Percentiles rank a stretch among this genome's conserved stretches.
Conservation (phyloP, 2,888 invertebrate species). For the Ophion obscuratus region DNA sequence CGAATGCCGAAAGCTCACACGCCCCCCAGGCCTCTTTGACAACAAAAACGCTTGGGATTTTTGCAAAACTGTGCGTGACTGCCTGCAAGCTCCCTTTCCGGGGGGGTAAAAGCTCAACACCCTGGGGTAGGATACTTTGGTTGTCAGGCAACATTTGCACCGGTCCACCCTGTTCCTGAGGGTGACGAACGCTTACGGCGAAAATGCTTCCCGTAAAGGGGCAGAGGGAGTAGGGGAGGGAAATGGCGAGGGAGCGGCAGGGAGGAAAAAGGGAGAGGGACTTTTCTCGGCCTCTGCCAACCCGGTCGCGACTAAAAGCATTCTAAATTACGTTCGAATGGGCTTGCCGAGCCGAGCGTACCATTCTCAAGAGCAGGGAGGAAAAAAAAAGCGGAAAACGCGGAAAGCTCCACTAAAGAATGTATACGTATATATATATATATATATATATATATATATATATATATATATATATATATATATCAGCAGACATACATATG, state of each 20-base stretch:
- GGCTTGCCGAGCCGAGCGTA: constrained; percentile 57
- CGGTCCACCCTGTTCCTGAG: constrained; percentile 46
- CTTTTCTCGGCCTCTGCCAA: constrained; percentile 8
- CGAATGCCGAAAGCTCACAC: constrained; percentile 60
- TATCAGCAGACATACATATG: neutral
- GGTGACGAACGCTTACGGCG: constrained; percentile 76
- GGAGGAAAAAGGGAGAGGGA: neutral
- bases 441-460: neutral
- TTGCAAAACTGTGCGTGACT: constrained; percentile 81
- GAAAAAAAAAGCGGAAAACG: constrained; percentile 55
- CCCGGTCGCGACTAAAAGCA: constrained; percentile 72
- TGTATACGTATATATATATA: neutral
- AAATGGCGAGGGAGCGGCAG: neutral
- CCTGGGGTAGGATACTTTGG: constrained; percentile 12
- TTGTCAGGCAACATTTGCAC: constrained; percentile 42
- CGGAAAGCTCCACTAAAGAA: constrained; percentile 32
- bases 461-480: neutral
- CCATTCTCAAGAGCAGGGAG: constrained; percentile 57
- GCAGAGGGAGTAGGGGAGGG: constrained; percentile 34
- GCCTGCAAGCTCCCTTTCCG: constrained; percentile 65
- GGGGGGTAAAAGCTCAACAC: constrained; percentile 15
- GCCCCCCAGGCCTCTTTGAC: constrained; percentile 73
- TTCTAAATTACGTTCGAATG: constrained; percentile 72
- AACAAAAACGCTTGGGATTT: constrained; percentile 77
- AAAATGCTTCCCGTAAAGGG: constrained; percentile 76